Evolutionary conservation across 2,888 invertebrate species (phyloP), one percentile per base, ranked within the genome.

Genomic region (Nymphalis polychloros): DNA sequence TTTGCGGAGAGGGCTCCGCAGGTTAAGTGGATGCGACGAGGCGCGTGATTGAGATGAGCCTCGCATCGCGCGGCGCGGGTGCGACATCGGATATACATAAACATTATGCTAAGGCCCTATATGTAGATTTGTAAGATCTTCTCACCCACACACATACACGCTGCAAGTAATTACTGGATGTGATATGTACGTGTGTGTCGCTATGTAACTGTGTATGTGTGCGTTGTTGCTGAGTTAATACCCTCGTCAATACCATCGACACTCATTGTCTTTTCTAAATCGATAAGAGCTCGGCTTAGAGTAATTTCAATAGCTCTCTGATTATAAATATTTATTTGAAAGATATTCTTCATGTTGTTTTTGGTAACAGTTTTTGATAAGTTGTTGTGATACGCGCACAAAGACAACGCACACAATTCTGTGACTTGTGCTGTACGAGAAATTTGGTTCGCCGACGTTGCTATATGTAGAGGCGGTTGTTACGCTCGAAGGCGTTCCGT

Each of bases 401-500:
- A 2, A 13, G 2, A 41, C 13, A 41, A 41, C 2, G 41, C 41
- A 41, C 41, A 13, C 3, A 10, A 13, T 13, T 10, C 41, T 0
- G 41, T 13, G 3, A 41, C 10, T 1, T 53, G 31, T n/a, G 27
- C 31, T 17, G n/a, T 6, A 17, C 17, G 27, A 17, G 17, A 17
- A 7, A 16, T 8, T 13, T 13, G 53, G 27, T 27, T 7, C 17
- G 8, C 53, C 8, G 23, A 5, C 27, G 27, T 1, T 13, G 31
- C 53, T 53, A 35, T 55, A 31, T 10, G 19, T 57, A 31, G 57
- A 27, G 57, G 57, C 4, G 19, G 57, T 17, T 7, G 35, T 57
- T 41, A 35, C 85, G 66, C 66, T 66, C 60, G 66, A 23, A 66
- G 61, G 61, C 65, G 59, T 41, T 57, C 41, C 41, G 57, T 57